Evolutionary conservation across 2,888 invertebrate genomes (phyloP), one percentile per base, ranked within the genome.

Genomic region (Catocala nupta): DNA sequence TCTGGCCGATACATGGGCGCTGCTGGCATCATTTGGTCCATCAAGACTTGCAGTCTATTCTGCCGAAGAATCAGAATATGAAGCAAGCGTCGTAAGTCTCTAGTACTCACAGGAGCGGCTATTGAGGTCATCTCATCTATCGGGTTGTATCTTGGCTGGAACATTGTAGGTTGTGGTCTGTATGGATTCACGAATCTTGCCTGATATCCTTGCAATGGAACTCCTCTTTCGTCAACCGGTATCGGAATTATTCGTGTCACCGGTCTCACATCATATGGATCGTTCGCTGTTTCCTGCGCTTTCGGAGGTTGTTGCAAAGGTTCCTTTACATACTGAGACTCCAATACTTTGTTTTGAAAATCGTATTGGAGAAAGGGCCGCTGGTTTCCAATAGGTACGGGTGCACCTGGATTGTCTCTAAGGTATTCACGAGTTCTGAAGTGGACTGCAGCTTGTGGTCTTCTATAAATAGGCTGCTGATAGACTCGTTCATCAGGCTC

Each of bases 31-130:
- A 91, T 83, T 72, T 93, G 92, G 64, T 94, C 95, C 91, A 95
- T 95, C 13, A 95, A 84, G 48, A 91, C 90, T 84, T 96, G 95
- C 70, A 96, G 80, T 50, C 95, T 90, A 73, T 94, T 95, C 85
- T 97, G 96, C 55, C 96, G 90, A 39, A 95, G 82, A 44, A 97
- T 95, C 60, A 97, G 88, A 82, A 96, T 95, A 68, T 96, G 96
- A 6, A 97, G 89, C 47, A 97, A 87, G 53, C 95, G 93, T 80
- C 96, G 96, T 65, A 97, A 95, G 81, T 97, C 97, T 77, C 95
- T 95, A 1, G 96, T 96, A 79, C 96, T 96, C 2, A 97, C 95
- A 7, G 97, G 97, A 9, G 96, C 95, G 53, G 95, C 94, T 50
- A 96, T 96, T 2, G 95, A 93, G 63, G 95, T 95, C 85, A 95